These are phyloP conservation scores for Prinia subflava DNA, from an alignment of 2,113 vertebrate genomes.

Conservation along the genomic window DNA sequence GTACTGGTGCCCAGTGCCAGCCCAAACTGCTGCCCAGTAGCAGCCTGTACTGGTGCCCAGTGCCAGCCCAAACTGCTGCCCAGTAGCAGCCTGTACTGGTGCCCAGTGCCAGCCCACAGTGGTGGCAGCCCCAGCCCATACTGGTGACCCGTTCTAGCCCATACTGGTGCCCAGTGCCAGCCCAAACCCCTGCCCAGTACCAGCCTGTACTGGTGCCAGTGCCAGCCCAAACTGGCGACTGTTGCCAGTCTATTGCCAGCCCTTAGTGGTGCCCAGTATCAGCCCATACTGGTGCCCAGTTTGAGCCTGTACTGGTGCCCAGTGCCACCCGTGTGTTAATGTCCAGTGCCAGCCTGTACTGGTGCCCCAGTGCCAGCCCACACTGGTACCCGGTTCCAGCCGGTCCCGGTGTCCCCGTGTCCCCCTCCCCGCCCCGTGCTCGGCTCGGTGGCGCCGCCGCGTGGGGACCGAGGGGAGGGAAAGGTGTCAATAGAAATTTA, in stretches of 20 bases:
- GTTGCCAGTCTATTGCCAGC: no score
- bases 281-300: no score
- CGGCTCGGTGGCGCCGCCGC: neutral
- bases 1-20: neutral
- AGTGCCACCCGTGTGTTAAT: no score
- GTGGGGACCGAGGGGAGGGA: neutral
- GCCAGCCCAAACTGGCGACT: neutral
- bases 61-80: accelerated
- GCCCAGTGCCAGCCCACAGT: neutral
- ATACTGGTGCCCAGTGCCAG: neutral
- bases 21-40: neutral
- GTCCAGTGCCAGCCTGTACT: no score
- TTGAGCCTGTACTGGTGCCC: no score
- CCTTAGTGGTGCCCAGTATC: no score
- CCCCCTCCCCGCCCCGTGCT: neutral
- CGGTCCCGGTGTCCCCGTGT: neutral
- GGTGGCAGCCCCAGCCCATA: no score
- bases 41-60: no score
- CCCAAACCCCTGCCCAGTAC: no score
- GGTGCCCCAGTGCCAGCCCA: no score
- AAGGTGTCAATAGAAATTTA: neutral
- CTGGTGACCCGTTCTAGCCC: neutral
- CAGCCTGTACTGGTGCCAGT: neutral
- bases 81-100: accelerated
- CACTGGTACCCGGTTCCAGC: neutral